A percentile compares a stretch with the other conserved stretches of the same genome.
phyloP scores from a whole-genome alignment of 2,797 vertebrate species.

The Lacerta viridis region DNA sequence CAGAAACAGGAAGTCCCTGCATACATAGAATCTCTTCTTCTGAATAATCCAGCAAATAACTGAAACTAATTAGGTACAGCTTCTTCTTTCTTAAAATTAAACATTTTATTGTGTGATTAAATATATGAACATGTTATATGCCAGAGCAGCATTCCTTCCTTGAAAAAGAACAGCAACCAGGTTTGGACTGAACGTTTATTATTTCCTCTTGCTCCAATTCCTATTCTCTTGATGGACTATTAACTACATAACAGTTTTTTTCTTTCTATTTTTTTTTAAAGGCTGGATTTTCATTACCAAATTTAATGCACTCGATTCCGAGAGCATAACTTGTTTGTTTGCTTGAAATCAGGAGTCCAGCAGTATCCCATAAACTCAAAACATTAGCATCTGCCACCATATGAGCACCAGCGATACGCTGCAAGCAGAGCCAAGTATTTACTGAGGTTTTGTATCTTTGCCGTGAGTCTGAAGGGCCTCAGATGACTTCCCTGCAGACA shows the following conservation, averaged over 20 bases:
- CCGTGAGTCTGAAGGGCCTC: constrained; percentile 49
- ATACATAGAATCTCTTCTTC: constrained; percentile 14
- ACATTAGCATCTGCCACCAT: not conserved
- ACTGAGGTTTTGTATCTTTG: not conserved
- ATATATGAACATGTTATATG: not conserved
- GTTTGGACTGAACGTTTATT: constrained; percentile 34
- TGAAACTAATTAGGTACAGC: constrained; percentile 63
- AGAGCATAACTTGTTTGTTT: constrained; percentile 37
- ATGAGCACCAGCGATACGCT: not conserved
- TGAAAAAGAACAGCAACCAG: constrained; percentile 60
- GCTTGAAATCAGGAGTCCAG: constrained; percentile 46
- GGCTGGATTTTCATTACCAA: constrained; percentile 49
- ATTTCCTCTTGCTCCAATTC: not conserved
- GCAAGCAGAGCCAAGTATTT: not conserved
- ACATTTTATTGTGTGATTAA: not conserved
- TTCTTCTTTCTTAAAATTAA: constrained; percentile 25
- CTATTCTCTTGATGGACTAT: not conserved
- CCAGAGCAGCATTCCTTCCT: constrained; percentile 52
- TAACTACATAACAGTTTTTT: constrained; percentile 33
- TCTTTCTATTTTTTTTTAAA: constrained; percentile 40
- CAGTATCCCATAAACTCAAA: not conserved
- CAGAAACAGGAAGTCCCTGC: not conserved
- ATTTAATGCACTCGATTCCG: constrained; percentile 27
- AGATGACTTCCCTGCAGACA: constrained; percentile 19
- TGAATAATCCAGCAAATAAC: constrained; percentile 47